Percentiles rank a stretch among this genome's conserved stretches.
Evolutionary conservation across 2,888 invertebrate genomes (phyloP).

Genomic region (Lacanobia oleracea): DNA sequence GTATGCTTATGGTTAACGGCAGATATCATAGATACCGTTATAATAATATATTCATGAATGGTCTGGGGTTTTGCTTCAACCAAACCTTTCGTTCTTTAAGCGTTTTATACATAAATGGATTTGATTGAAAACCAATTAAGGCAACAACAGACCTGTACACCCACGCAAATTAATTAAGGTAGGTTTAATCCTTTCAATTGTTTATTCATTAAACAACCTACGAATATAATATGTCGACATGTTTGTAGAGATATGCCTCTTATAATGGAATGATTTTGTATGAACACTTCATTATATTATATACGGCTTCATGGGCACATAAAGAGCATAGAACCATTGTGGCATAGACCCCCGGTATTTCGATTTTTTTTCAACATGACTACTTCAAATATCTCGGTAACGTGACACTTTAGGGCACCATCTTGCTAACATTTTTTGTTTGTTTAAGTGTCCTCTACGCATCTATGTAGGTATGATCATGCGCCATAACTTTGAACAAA

Average conservation of each 20-base stretch:
- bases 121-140: conserved; percentile 33
- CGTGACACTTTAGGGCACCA: too few species aligned
- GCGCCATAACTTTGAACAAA: too few species aligned
- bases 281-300: too few species aligned
- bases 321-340: too few species aligned
- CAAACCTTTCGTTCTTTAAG: background rate
- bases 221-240: background rate
- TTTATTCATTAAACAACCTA: conserved; percentile 52
- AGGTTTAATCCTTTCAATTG: conserved; percentile 26
- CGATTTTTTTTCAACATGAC: too few species aligned
- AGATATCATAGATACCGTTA: background rate
- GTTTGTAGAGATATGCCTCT: background rate
- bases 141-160: conserved; percentile 5
- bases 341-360: too few species aligned
- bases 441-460: too few species aligned
- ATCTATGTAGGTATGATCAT: too few species aligned
- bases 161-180: conserved; percentile 20
- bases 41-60: background rate
- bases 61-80: background rate
- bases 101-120: conserved; percentile 6
- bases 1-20: background rate
- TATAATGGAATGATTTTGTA: background rate
- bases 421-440: too few species aligned
- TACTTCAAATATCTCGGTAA: too few species aligned
- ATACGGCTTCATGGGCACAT: background rate